Base-by-base conservation (phyloP, 2,888 invertebrate species). In the Caenorhabditis sulstoni region DNA sequence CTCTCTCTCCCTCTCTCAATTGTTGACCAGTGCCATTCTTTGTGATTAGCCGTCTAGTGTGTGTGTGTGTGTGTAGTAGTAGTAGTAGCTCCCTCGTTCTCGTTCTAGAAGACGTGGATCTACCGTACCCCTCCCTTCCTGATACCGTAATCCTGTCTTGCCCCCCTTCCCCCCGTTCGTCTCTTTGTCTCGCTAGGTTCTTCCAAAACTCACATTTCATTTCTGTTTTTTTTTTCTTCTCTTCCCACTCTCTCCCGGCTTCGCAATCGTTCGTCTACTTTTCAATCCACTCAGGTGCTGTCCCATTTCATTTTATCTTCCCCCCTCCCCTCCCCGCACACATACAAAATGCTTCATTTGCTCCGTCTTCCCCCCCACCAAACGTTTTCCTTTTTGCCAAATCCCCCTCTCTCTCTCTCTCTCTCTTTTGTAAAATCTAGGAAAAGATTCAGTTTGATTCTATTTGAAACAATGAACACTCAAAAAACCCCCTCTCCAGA, bases 1-100 rank as follows among this genome's bases (percentile, higher is more conserved):
- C 75, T 66, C 45, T 52, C 41, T 50, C 39, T 41, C 49, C 35
- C 29, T 50, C 39, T 35, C 44, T 23, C 58, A 45, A 45, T 61
- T 47, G 66, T 59, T 61, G 71, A 75, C 75, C 75, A 67, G 75
- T 75, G 75, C 75, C 75, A 67, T 75, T 35, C 55, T 61, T 75
- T 75, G 75, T 75, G 75, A 67, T 66, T 71, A 64, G 62, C 57
- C 59, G 35, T 44, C 41, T 14, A 41, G 11, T 41, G 29, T 29
- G 3, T n/a, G n/a, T n/a, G n/a, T n/a, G n/a, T n/a, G n/a, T n/a
- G n/a, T n/a, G n/a, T n/a, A n/a, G n/a, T n/a, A n/a, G n/a, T 71
- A 71, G 71, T 64, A 61, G 5, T 9, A 55, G 67, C 14, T 39
- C 20, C 23, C n/a, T n/a, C n/a, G n/a, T n/a, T 29, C 29, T 29